Conservation (phyloP, 2,797 vertebrate species). For the Podarcis siculus region DNA sequence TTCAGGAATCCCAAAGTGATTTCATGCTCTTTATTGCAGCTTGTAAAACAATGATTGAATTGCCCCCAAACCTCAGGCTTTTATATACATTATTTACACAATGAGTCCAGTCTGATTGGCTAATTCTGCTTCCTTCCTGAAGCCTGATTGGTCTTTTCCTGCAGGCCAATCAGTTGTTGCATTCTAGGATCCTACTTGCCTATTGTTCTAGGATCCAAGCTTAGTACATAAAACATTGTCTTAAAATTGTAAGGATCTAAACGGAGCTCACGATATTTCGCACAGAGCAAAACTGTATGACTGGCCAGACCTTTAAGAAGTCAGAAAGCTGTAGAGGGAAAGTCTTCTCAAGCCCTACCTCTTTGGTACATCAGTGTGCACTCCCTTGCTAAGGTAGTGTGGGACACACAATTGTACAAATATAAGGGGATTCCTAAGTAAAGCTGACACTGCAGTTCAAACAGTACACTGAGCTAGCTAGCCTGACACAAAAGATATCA, state of each 20-base stretch:
- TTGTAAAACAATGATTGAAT: too few species aligned
- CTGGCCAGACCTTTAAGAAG: conserved; percentile 14
- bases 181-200: too few species aligned
- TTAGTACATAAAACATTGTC: neutral
- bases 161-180: too few species aligned
- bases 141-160: too few species aligned
- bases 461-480: conserved; percentile 13
- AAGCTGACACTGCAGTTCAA: neutral
- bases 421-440: neutral
- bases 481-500: neutral
- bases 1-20: too few species aligned
- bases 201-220: too few species aligned
- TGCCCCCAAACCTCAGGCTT: too few species aligned
- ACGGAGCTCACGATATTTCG: conserved; percentile 48
- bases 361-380: neutral
- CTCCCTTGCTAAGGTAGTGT: neutral
- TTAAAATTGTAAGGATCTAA: conserved; percentile 51
- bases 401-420: rapidly evolving
- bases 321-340: neutral
- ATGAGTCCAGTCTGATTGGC: too few species aligned
- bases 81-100: too few species aligned
- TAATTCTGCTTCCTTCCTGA: too few species aligned
- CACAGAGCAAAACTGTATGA: conserved; percentile 37
- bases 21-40: too few species aligned
- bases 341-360: neutral